Percentiles rank a stretch among this genome's conserved stretches.
Conservation (phyloP, 2,888 invertebrate genomes). For the Matsumyia berberina region DNA sequence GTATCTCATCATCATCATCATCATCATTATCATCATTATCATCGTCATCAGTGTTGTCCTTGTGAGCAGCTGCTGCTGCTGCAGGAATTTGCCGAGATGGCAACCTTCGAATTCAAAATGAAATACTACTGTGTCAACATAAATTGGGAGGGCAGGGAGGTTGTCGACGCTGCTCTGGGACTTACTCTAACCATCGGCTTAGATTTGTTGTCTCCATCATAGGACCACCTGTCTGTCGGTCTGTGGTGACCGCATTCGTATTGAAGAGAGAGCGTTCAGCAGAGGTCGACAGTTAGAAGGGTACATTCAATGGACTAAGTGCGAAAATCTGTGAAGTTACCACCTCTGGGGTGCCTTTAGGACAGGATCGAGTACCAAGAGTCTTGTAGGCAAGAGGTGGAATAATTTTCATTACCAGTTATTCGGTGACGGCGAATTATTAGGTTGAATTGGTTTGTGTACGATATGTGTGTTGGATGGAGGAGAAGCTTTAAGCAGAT, state of each 20-base stretch:
- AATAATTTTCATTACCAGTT: constrained; percentile 13
- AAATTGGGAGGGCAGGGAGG: not conserved
- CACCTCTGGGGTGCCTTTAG: not conserved
- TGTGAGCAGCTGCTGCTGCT: constrained; percentile 12
- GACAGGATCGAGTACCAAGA: not conserved
- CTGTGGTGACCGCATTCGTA: constrained; percentile 26
- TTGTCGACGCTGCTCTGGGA: not conserved
- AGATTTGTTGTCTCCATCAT: constrained; percentile 29
- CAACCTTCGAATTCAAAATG: constrained; percentile 51
- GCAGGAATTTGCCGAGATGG: constrained; percentile 15
- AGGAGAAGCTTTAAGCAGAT: not conserved
- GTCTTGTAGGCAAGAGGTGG: constrained; percentile 2
- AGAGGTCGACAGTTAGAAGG: constrained; percentile 25
- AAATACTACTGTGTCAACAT: constrained; percentile 51
- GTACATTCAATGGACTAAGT: constrained; percentile 12
- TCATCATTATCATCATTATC: not conserved
- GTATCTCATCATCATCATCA: constrained; percentile 15
- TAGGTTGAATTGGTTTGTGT: constrained; percentile 13
- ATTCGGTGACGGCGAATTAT: constrained; percentile 9
- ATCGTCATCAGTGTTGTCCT: not conserved
- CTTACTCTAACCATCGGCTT: constrained; percentile 41
- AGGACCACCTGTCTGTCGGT: constrained; percentile 55
- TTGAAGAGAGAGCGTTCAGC: constrained; percentile 17
- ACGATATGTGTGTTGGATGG: not conserved
- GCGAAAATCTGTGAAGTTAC: constrained; percentile 54